phyloP scores from a whole-genome alignment of 2,888 invertebrate species.

The Nineta flava region DNA sequence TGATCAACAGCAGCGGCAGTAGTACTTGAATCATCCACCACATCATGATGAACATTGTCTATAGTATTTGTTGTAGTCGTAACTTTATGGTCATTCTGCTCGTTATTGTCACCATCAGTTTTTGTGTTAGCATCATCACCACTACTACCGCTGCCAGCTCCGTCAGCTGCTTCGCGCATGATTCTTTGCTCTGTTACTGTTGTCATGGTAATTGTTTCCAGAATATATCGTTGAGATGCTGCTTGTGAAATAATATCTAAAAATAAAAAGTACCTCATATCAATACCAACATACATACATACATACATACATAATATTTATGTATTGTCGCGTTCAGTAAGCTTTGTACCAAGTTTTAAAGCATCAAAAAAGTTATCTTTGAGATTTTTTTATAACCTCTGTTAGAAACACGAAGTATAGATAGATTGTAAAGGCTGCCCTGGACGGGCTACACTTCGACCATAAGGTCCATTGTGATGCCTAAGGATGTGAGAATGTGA shows the following conservation, averaged over 20 bases:
- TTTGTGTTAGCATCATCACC: background rate
- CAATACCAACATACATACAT: background rate
- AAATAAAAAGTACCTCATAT: constrained; percentile 10
- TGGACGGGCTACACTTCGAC: no score
- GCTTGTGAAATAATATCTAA: constrained; percentile 12
- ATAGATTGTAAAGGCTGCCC: no score
- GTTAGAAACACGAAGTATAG: no score
- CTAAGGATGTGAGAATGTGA: no score
- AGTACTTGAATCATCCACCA: no score
- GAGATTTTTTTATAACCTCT: no score
- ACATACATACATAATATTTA: background rate
- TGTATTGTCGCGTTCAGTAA: background rate
- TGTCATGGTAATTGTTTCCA: constrained; percentile 52
- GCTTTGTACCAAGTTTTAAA: no score
- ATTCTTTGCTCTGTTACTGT: constrained; percentile 47
- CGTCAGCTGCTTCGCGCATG: constrained; percentile 32
- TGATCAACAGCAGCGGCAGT: background rate
- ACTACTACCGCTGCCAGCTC: constrained; percentile 8
- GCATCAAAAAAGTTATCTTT: no score
- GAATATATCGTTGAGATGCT: constrained; percentile 35
- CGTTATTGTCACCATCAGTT: background rate
- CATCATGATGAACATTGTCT: no score
- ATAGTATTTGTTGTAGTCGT: background rate
- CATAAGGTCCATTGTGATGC: no score
- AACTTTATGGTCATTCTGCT: background rate